Base-by-base conservation (phyloP, 2,888 invertebrate species). In the Lasioglossum figueresi region DNA sequence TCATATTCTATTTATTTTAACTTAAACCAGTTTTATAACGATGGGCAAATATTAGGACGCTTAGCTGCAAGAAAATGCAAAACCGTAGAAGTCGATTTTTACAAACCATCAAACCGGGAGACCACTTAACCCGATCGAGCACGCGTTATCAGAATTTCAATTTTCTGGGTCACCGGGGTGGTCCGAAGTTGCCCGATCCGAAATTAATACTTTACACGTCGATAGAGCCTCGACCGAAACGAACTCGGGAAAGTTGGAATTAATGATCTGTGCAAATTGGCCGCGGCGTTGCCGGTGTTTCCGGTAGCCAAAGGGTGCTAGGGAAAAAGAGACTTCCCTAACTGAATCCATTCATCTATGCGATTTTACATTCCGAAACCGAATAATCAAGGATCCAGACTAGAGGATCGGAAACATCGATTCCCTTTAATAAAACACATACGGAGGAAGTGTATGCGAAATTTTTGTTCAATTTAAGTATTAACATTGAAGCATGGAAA, bases 241-340 rank as follows among this genome's bases (percentile, higher is more conserved):
- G 76, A 70, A 70, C 68, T 37, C 77, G 68, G 40, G 70, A 71
- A 70, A 78, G 77, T 78, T 70, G 77, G 43, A 78, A 78, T 78
- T 78, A 78, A 78, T 78, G 77, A 71, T 56, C 77, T 71, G 77
- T 78, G 77, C 52, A 71, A 78, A 78, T 78, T 71, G 70, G 52
- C 70, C 52, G 52, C 56, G 23, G 76, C 63, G 63, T 31, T 19
- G 27, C 27, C 6, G 34, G 14, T n/a, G 70, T 19, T n/a, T 56
- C 68, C 77, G 77, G 8, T 23, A 19, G 66, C 3, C 2, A 6
- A 63, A 31, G 63, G 63, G 6, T 16, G 16, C 31, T 16, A 52
- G n/a, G 52, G 63, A 63, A 63, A 63, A 63, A 63, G 31, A 2
- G 34, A 34, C 31, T 66, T 10, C 8, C 19, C 19, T 23, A 8